Conservation (phyloP, 2,888 invertebrate species). For the Adineta ricciae region DNA sequence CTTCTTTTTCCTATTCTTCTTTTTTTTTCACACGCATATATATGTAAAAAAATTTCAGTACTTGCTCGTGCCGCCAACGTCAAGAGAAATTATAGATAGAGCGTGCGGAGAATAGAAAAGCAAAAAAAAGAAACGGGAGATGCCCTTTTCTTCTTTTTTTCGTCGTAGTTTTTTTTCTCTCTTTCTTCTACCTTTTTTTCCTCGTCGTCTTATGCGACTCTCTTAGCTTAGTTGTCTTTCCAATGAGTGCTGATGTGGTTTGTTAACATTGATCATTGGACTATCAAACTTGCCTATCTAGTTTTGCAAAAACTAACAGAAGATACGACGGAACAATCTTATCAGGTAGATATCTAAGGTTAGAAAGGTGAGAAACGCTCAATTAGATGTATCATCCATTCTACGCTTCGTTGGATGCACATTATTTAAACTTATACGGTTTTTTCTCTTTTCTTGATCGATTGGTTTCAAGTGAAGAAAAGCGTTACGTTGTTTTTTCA, state of each 20-base stretch:
- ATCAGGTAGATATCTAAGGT: neutral
- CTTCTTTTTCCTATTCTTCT: neutral
- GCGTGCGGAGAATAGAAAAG: neutral
- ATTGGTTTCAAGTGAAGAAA: neutral
- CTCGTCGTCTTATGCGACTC: neutral
- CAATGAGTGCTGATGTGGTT: neutral
- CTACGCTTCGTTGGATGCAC: neutral
- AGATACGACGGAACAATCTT: neutral
- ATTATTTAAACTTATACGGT: neutral
- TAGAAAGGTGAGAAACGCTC: neutral
- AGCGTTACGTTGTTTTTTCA: no score
- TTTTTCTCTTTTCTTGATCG: neutral
- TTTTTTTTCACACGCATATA: neutral
- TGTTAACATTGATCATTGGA: constrained; percentile 18
- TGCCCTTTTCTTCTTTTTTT: neutral
- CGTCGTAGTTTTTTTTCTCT: no score
- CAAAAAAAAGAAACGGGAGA: neutral
- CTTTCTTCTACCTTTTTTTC: neutral
- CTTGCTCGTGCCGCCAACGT: neutral
- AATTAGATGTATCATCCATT: neutral
- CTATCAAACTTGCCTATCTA: neutral
- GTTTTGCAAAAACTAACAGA: neutral
- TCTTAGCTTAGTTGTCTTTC: neutral
- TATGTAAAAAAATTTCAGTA: neutral
- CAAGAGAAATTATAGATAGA: neutral